A percentile compares a stretch with the other conserved stretches of the same genome.
Evolutionary conservation across 2,888 invertebrate species (phyloP).

Genomic region (Marronus borbonicus): DNA sequence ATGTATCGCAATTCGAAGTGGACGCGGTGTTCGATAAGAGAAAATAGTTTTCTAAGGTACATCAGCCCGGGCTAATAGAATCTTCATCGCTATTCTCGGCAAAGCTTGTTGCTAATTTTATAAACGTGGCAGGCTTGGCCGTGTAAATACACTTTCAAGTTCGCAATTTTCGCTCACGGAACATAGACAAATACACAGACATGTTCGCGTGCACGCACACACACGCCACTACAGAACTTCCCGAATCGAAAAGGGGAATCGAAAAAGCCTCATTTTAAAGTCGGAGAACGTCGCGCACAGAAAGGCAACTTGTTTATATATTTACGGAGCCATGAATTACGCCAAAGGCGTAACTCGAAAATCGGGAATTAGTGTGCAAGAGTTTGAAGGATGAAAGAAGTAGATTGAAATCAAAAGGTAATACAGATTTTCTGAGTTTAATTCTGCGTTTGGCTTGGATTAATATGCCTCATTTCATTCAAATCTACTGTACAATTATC

Average conservation of each 20-base stretch:
- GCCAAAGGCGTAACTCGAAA: constrained; percentile 19
- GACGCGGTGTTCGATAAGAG: constrained; percentile 10
- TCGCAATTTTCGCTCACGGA: constrained; percentile 23
- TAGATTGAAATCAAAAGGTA: constrained; percentile 1
- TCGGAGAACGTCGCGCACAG: not conserved
- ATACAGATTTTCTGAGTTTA: not conserved
- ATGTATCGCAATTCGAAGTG: not conserved
- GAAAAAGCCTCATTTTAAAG: constrained; percentile 7
- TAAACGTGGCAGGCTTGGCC: constrained; percentile 11
- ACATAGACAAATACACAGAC: not conserved
- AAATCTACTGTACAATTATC: too few relatives aligned
- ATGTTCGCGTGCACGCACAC: not conserved
- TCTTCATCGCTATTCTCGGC: constrained; percentile 25
- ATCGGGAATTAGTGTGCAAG: constrained; percentile 28
- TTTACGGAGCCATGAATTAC: constrained; percentile 13
- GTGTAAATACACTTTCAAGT: constrained; percentile 35
- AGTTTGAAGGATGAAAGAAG: constrained; percentile 3
- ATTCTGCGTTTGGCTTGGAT: not conserved
- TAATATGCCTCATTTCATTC: too few relatives aligned
- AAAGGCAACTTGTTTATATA: constrained; percentile 15
- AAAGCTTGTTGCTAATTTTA: constrained; percentile 30
- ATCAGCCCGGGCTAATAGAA: constrained; percentile 19
- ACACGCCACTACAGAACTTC: too few relatives aligned
- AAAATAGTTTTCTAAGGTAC: constrained; percentile 23
- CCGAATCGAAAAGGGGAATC: not conserved